Conservation (phyloP, 2,888 invertebrate genomes). For the Pteria penguin region DNA sequence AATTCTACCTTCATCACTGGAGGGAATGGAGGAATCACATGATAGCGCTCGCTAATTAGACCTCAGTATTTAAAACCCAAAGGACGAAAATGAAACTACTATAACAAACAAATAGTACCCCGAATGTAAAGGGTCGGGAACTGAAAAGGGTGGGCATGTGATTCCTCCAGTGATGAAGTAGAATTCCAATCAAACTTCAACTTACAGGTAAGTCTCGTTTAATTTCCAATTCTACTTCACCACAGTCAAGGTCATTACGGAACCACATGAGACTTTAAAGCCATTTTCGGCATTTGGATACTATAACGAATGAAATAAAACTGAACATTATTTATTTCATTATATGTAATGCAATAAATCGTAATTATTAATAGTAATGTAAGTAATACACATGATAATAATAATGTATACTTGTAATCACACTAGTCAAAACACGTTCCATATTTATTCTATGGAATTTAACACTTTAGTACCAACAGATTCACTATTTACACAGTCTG, state of each 20-base stretch:
- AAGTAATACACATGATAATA: background rate
- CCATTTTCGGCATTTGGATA: background rate
- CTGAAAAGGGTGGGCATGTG: background rate
- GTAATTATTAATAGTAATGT: background rate
- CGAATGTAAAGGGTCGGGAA: too few relatives aligned
- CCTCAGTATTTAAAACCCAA: too few relatives aligned
- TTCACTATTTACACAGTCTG: too few relatives aligned
- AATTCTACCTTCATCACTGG: too few relatives aligned
- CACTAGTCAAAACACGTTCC: background rate
- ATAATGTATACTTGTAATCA: background rate
- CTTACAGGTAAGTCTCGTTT: background rate
- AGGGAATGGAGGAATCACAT: too few relatives aligned
- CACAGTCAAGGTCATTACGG: constrained; percentile 18
- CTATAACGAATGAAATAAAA: background rate
- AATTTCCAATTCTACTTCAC: constrained; percentile 14
- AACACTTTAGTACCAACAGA: background rate
- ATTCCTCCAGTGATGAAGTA: constrained; percentile 17
- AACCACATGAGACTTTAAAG: constrained; percentile 13
- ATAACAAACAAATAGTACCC: too few relatives aligned
- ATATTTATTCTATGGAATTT: too few relatives aligned
- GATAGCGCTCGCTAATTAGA: too few relatives aligned
- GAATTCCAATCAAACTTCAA: background rate
- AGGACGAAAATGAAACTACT: too few relatives aligned
- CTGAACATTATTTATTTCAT: background rate
- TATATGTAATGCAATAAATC: too few relatives aligned